Conservation (phyloP, 2,797 vertebrate species). For the Trichosurus vulpecula region DNA sequence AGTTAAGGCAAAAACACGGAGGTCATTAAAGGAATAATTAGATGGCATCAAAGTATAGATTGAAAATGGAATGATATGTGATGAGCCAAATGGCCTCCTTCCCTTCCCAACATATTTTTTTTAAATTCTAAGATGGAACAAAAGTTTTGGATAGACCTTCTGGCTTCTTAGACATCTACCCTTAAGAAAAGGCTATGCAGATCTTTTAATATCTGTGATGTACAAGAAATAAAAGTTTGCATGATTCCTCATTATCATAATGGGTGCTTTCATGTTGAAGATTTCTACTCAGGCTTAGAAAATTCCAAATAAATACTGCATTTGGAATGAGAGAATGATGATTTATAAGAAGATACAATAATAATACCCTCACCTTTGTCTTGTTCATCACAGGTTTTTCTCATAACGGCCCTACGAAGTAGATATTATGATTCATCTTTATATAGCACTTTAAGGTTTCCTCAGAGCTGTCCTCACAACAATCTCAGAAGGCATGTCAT, state of each 20-base stretch:
- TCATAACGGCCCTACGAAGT: neutral
- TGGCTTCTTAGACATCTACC: slow-evolving; percentile 21
- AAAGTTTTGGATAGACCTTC: slow-evolving; percentile 53
- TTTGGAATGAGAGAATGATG: slow-evolving; percentile 31
- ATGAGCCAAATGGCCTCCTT: slow-evolving; percentile 60
- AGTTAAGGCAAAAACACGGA: slow-evolving; percentile 78
- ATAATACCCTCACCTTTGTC: neutral
- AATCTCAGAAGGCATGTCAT: neutral
- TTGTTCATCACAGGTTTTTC: neutral
- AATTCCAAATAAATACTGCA: slow-evolving; percentile 20
- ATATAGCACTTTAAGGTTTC: neutral
- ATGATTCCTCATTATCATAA: slow-evolving; percentile 8
- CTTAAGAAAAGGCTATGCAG: neutral
- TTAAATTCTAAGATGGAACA: slow-evolving; percentile 32
- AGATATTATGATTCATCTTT: neutral
- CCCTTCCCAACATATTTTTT: neutral
- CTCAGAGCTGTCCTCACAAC: neutral
- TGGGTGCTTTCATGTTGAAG: slow-evolving; percentile 40
- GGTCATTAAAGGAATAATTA: slow-evolving; percentile 83
- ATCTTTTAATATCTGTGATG: neutral
- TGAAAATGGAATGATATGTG: slow-evolving; percentile 59
- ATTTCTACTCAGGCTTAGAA: slow-evolving; percentile 46
- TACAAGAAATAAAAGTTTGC: neutral
- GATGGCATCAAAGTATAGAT: slow-evolving; percentile 77
- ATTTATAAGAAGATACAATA: neutral